Evolutionary conservation across 2,113 vertebrate species (phyloP).

Genomic region (Bostrychus sinensis): DNA sequence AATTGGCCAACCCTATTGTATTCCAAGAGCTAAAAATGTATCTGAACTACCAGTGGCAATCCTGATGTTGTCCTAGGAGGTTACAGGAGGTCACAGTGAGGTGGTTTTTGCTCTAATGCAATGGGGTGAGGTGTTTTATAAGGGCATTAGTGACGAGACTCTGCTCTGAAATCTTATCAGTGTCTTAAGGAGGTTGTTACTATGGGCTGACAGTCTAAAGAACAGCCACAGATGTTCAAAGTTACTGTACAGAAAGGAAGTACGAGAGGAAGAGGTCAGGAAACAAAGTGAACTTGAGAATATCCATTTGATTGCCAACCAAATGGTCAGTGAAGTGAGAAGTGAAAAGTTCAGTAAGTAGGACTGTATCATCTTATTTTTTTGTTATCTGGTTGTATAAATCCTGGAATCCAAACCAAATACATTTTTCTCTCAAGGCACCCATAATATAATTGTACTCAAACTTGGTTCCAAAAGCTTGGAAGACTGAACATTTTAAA

Average conservation of each 20-base stretch:
- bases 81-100: background rate
- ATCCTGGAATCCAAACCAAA: too few relatives aligned
- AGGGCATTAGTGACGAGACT: background rate
- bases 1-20: slow-evolving; percentile 18
- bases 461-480: too few relatives aligned
- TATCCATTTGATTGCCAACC: too few relatives aligned
- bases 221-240: slow-evolving; percentile 38
- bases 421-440: too few relatives aligned
- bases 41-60: background rate
- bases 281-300: slow-evolving; percentile 16
- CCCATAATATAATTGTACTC: too few relatives aligned
- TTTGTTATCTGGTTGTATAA: too few relatives aligned
- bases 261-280: slow-evolving; percentile 5
- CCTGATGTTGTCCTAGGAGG: background rate
- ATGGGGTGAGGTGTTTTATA: slow-evolving; percentile 5
- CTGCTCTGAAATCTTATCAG: slow-evolving; percentile 40
- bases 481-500: too few relatives aligned
- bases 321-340: background rate
- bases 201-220: slow-evolving; percentile 56
- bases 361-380: too few relatives aligned
- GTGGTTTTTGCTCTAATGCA: background rate
- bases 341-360: too few relatives aligned
- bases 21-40: slow-evolving; percentile 5
- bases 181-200: slow-evolving; percentile 18
- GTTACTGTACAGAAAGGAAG: background rate